Conservation (phyloP, 2,888 invertebrate species). For the Bedellia somnulentella region DNA sequence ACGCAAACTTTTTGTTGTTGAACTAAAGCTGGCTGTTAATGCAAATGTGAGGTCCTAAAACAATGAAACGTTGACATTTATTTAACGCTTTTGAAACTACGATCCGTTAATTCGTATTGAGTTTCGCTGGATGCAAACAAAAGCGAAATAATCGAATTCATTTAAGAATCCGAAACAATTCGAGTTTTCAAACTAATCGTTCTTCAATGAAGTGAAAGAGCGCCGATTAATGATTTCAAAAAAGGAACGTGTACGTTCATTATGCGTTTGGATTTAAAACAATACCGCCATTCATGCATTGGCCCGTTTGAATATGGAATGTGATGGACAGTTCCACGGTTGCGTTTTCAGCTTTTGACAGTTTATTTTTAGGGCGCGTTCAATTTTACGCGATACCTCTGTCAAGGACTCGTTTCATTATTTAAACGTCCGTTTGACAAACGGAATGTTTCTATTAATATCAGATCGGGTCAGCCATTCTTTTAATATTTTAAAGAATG, state of each 20-base stretch:
- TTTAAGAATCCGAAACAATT: conserved; percentile 24
- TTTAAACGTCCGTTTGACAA: conserved; percentile 11
- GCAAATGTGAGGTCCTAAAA: conserved; percentile 3
- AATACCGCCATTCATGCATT: conserved; percentile 44
- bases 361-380: conserved; percentile 36
- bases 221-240: conserved; percentile 11
- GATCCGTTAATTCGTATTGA: conserved; percentile 56
- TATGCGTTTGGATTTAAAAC: conserved; percentile 50
- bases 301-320: conserved; percentile 46
- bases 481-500: too few species aligned
- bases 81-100: conserved; percentile 23
- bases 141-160: conserved; percentile 30
- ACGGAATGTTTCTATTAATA: conserved; percentile 4
- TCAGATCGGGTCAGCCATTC: conserved; percentile 5
- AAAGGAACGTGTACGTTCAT: conserved; percentile 25
- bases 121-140: conserved; percentile 35
- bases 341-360: conserved; percentile 30
- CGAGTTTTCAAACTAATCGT: conserved; percentile 18
- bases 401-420: conserved; percentile 26
- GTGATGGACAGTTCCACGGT: conserved; percentile 38
- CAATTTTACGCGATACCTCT: conserved; percentile 22
- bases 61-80: conserved; percentile 8
- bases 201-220: conserved; percentile 18
- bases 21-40: too few species aligned
- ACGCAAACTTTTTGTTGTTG: too few species aligned